Percentiles rank a stretch among this genome's conserved stretches.
Conservation (phyloP, 2,797 vertebrate genomes). For the Sitta carolinensis region DNA sequence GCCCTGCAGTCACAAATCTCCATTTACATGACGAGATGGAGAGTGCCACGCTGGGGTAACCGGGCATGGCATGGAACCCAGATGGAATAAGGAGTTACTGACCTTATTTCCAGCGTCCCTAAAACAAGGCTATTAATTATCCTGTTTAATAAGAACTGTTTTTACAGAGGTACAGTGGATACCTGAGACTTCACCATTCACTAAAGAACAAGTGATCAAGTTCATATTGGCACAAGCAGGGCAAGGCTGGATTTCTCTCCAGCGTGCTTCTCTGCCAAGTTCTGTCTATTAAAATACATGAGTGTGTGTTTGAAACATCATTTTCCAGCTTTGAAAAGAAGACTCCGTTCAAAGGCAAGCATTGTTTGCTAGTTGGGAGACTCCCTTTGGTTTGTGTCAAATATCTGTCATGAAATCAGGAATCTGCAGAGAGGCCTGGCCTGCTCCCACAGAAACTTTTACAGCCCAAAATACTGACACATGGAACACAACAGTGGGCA, state of each 20-base stretch:
- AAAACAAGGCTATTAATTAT: conserved; percentile 26
- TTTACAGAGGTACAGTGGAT: not conserved
- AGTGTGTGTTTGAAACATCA: not conserved
- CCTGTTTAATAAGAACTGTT: not conserved
- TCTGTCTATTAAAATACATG: not conserved
- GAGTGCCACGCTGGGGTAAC: not conserved
- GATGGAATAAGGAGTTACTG: not conserved
- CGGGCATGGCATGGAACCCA: not conserved
- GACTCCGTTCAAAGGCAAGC: not conserved
- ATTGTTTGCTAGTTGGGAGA: not conserved
- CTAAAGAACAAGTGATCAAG: not conserved
- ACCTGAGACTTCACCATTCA: not conserved
- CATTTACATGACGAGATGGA: not conserved
- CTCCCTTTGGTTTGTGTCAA: not conserved
- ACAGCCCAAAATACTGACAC: not conserved
- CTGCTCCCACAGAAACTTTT: not conserved
- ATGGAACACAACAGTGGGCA: not conserved
- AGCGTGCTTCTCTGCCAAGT: not conserved
- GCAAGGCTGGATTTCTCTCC: not conserved
- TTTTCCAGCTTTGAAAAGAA: not conserved
- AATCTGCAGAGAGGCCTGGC: not conserved
- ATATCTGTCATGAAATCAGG: not conserved
- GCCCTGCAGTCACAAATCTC: not conserved
- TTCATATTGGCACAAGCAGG: not conserved
- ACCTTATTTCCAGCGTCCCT: not conserved